Evolutionary conservation across 2,888 invertebrate species (phyloP), one percentile per base, ranked within the genome.

Genomic region (Caenorhabditis angaria): DNA sequence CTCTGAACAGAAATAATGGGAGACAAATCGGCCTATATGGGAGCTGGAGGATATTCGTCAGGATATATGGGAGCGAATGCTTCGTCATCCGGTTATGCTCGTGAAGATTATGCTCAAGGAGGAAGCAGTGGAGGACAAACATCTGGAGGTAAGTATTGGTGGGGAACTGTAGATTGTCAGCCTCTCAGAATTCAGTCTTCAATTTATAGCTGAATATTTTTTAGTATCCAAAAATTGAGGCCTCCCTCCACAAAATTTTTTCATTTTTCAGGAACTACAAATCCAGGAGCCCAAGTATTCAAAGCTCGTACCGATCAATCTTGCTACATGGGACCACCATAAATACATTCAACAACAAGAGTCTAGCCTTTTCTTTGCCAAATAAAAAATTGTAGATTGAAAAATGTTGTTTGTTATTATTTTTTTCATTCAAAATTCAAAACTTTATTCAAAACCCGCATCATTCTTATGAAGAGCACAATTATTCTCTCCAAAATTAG

Each of bases 251-350:
- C n/a, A n/a, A n/a, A n/a, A n/a, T n/a, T n/a, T n/a, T n/a, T n/a
- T 32, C 10, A 10, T 32, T 32, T 32, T 32, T 8, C 32, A 32
- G 32, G 41, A 41, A 41, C 10, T 18, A 18, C 41, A 18, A 41
- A 41, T 18, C 41, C 69, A 2, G 69, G 69, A 64, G 59, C 48
- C 51, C 69, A 70, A 51, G 69, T 70, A 10, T 70, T 70, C 69
- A 70, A 70, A 64, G 69, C 69, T 5, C 64, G 69, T 20, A 70
- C 69, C 35, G 69, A 70, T 29, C 69, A 70, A 50, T 70, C 69
- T 27, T 62, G 62, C 61, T 70, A 70, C 53, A 55, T 70, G 20
- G 69, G 69, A 63, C 41, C 41, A 41, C 41, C 41, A 41, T 41
- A 41, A 32, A 32, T 32, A 10, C 32, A 32, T 8, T 54, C 65